Evolutionary conservation across 1,140 invertebrate genomes (phyloP), one percentile per base, ranked within the genome.

Genomic region (Rhizoglyphus robini): DNA sequence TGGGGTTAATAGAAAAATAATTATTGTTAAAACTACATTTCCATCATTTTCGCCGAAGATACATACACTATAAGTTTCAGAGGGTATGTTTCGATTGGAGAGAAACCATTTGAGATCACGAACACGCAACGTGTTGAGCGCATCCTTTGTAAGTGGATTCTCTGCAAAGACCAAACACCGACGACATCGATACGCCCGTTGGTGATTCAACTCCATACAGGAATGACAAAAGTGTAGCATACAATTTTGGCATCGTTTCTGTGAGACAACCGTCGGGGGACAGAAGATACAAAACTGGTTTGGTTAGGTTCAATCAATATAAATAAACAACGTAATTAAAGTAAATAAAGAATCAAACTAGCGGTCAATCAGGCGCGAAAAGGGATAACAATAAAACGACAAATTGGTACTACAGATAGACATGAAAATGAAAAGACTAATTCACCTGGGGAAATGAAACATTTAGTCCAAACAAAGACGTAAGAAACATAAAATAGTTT

Each of bases 101-200:
- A 69, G 34, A 62, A 62, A 69, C 68, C 68, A 69, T 65, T 66
- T 65, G 3, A 69, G 32, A 61, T 69, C 68, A 47, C 63, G 47
- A n/a, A 69, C 51, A 5, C 59, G 29, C 30, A 69, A 41, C 20
- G 48, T 61, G 18, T 47, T 66, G 18, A 69, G 46, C 23, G 57
- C 47, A n/a, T 61, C n/a, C 27, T 41, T 31, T 11, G 69, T 54
- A 0, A 69, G 34, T 27, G 68, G 68, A 27, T 46, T 5, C 15
- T 34, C 23, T 32, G 20, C 32, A 31, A 69, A 64, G 4, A 69
- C 41, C 15, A 23, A 11, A 63, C 68, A 69, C 49, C 65, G 38
- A 27, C 57, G 29, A 54, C 68, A 69, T 41, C 36, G 36, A 11
- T 11, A 41, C 18, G 36, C 18, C 18, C 51, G 51, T 27, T 54